Percentiles rank a stretch among this genome's conserved stretches.
These are phyloP conservation scores for Ormyrus nitidulus DNA, from an alignment of 2,888 invertebrate species.

Conservation along the genomic window DNA sequence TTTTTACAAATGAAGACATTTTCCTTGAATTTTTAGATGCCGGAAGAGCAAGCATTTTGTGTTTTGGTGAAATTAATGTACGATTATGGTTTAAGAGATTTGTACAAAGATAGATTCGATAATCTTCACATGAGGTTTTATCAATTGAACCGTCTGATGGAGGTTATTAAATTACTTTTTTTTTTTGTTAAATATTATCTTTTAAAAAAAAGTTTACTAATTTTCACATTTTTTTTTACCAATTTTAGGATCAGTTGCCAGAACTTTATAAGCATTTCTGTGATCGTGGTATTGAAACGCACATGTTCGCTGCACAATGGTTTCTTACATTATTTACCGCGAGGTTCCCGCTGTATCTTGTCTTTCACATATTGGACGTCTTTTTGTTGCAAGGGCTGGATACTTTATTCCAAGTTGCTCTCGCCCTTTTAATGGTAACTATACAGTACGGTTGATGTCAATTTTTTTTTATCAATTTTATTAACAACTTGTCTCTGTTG, in stretches of 20 bases:
- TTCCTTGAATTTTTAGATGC: slow-evolving; percentile 85
- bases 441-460: neutral
- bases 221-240: neutral
- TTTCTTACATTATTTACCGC: slow-evolving; percentile 99
- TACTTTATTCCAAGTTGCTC: slow-evolving; percentile 96
- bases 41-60: slow-evolving; percentile 99
- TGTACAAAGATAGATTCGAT: slow-evolving; percentile 98
- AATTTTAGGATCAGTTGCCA: slow-evolving; percentile 86
- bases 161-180: slow-evolving; percentile 76
- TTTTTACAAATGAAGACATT: slow-evolving; percentile 21
- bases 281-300: slow-evolving; percentile 91
- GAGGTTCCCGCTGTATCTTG: slow-evolving; percentile 96
- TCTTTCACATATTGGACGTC: slow-evolving; percentile 97
- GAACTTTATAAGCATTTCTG: slow-evolving; percentile 89
- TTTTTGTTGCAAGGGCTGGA: slow-evolving; percentile 96
- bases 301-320: slow-evolving; percentile 99
- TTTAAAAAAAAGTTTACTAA: too few relatives aligned
- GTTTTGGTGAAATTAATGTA: slow-evolving; percentile 98
- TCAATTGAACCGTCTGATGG: slow-evolving; percentile 94
- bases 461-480: neutral
- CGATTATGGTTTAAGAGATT: slow-evolving; percentile 93
- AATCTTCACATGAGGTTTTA: slow-evolving; percentile 95
- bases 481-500: slow-evolving; percentile 18
- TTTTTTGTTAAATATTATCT: slow-evolving; percentile 55
- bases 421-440: slow-evolving; percentile 91